These are phyloP conservation scores for Pteropus alecto DNA, from an alignment of 2,113 vertebrate species.

Conservation along the genomic window DNA sequence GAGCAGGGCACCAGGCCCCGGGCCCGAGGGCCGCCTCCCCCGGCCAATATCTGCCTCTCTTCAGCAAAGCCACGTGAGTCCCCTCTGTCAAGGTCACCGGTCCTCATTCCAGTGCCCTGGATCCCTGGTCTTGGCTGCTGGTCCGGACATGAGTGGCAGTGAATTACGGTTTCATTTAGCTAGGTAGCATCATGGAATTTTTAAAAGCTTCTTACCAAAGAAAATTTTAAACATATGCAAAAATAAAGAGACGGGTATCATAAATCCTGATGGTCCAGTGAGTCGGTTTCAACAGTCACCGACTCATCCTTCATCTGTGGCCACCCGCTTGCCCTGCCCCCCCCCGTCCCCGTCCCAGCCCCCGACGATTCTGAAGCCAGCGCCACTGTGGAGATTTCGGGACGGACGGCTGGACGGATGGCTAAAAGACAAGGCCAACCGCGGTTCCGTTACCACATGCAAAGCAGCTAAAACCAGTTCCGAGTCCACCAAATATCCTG, in stretches of 20 bases:
- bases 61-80: neutral
- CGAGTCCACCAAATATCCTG: neutral
- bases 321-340: rapidly evolving
- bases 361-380: neutral
- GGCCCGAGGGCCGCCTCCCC: rapidly evolving
- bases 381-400: neutral
- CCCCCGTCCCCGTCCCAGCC: neutral
- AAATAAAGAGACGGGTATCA: neutral
- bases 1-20: neutral
- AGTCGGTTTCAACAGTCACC: too few relatives aligned
- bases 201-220: neutral
- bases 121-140: neutral
- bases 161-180: neutral
- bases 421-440: neutral
- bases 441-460: too few relatives aligned
- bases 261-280: neutral
- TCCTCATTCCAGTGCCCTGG: neutral
- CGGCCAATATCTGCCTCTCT: rapidly evolving
- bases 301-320: neutral
- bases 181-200: neutral
- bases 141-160: neutral
- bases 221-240: neutral
- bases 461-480: neutral
- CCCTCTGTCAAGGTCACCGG: neutral
- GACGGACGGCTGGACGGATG: neutral